phyloP scores from a whole-genome alignment of 2,888 invertebrate genomes.

The Laspeyria flexula region DNA sequence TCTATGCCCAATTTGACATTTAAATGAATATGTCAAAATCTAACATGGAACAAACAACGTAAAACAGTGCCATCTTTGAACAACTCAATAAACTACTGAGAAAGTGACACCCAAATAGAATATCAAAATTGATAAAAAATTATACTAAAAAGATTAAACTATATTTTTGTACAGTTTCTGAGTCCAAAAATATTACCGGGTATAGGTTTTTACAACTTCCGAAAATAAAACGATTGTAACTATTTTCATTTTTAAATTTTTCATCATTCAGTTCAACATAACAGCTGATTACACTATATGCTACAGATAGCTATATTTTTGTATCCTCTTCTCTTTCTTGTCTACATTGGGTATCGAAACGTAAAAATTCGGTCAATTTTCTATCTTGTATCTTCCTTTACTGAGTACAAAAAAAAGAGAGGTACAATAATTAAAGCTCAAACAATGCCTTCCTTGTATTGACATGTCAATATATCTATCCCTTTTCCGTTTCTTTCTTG shows the following conservation, averaged over 20 bases:
- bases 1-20: conserved; percentile 2
- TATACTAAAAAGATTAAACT: no score
- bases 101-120: no score
- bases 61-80: conserved; percentile 1
- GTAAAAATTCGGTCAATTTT: not conserved
- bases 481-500: conserved; percentile 42
- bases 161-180: no score
- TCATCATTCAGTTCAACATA: conserved; percentile 13
- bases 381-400: conserved; percentile 28
- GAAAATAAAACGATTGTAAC: no score
- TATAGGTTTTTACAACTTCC: no score
- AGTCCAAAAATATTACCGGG: no score
- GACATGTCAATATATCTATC: conserved; percentile 29
- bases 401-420: conserved; percentile 15
- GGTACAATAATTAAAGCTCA: conserved; percentile 26
- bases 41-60: not conserved
- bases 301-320: conserved; percentile 21
- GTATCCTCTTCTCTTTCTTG: conserved; percentile 44
- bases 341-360: not conserved
- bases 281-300: conserved; percentile 72
- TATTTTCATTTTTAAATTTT: no score
- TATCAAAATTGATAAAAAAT: no score
- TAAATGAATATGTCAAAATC: not conserved
- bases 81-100: no score
- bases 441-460: conserved; percentile 13